phyloP scores from a whole-genome alignment of 92 coral and sea anemone genomes.

The Actinostola sp. region DNA sequence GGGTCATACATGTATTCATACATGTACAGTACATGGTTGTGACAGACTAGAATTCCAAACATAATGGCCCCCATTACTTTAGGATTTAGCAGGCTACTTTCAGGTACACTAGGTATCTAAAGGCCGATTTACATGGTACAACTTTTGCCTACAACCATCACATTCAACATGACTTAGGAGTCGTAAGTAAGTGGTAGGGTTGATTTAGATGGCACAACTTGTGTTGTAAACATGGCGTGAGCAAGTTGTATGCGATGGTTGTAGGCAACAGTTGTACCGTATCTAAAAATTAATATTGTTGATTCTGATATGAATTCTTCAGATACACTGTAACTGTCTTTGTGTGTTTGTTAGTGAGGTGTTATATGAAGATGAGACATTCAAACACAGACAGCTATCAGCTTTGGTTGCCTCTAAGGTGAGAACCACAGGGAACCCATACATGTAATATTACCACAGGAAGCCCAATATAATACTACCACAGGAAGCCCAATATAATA shows the following conservation, averaged over 20 bases:
- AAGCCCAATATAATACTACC: too few relatives aligned
- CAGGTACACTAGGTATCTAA: too few relatives aligned
- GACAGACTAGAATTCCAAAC: neutral
- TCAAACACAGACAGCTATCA: slow-evolving; percentile 91
- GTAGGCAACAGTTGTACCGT: neutral
- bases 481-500: too few relatives aligned
- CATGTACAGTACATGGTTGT: neutral
- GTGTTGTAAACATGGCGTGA: too few relatives aligned
- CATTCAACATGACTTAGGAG: too few relatives aligned
- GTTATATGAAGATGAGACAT: slow-evolving; percentile 91
- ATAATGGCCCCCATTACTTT: too few relatives aligned
- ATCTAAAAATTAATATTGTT: neutral
- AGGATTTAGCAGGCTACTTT: too few relatives aligned
- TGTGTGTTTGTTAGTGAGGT: slow-evolving; percentile 72
- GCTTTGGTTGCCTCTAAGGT: slow-evolving; percentile 97
- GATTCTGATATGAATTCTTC: neutral
- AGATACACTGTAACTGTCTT: neutral
- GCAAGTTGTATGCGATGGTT: too few relatives aligned
- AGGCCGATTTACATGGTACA: too few relatives aligned
- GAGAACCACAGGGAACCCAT: neutral
- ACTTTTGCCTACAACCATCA: too few relatives aligned
- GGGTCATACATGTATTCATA: neutral
- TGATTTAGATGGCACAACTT: too few relatives aligned
- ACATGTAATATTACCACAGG: neutral
- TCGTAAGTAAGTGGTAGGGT: too few relatives aligned